These are phyloP conservation scores for Drosophila paramelanica DNA, from an alignment of 2,888 invertebrate species.

Conservation along the genomic window DNA sequence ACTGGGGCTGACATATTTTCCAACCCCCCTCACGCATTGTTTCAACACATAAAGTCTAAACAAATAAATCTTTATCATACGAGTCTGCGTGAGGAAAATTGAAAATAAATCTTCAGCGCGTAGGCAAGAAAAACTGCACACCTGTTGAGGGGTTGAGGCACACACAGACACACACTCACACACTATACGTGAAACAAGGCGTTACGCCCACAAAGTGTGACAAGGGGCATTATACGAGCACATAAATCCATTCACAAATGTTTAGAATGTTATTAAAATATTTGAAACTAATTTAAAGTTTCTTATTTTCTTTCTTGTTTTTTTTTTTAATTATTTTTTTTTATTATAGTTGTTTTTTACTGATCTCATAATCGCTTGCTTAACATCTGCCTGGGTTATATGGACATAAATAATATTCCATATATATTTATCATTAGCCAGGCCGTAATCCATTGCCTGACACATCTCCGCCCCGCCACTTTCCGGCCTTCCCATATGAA, in stretches of 20 bases:
- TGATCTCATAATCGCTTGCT: slow-evolving; percentile 70
- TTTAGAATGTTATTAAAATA: slow-evolving; percentile 83
- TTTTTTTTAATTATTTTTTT: slow-evolving; percentile 45
- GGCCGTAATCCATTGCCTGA: slow-evolving; percentile 69
- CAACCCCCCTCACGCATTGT: slow-evolving; percentile 18
- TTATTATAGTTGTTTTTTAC: slow-evolving; percentile 38
- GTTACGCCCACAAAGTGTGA: slow-evolving; percentile 76
- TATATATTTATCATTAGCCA: slow-evolving; percentile 64
- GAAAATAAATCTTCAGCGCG: slow-evolving; percentile 65
- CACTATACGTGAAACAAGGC: too few relatives aligned
- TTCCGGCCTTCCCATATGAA: not conserved
- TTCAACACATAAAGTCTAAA: slow-evolving; percentile 61
- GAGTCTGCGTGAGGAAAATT: slow-evolving; percentile 34
- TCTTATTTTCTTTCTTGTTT: slow-evolving; percentile 25
- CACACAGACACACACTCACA: slow-evolving; percentile 11
- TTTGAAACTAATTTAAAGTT: slow-evolving; percentile 75
- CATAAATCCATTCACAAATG: slow-evolving; percentile 82
- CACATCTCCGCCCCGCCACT: too few relatives aligned
- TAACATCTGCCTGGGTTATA: slow-evolving; percentile 37
- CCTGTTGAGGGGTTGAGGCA: slow-evolving; percentile 60
- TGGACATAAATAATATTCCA: slow-evolving; percentile 68
- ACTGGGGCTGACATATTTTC: not conserved
- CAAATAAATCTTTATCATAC: slow-evolving; percentile 77
- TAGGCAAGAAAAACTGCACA: slow-evolving; percentile 40
- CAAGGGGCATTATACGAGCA: slow-evolving; percentile 63